These are phyloP conservation scores for Coccyzus lansbergi DNA, from an alignment of 2,797 vertebrate species.

Conservation along the genomic window DNA sequence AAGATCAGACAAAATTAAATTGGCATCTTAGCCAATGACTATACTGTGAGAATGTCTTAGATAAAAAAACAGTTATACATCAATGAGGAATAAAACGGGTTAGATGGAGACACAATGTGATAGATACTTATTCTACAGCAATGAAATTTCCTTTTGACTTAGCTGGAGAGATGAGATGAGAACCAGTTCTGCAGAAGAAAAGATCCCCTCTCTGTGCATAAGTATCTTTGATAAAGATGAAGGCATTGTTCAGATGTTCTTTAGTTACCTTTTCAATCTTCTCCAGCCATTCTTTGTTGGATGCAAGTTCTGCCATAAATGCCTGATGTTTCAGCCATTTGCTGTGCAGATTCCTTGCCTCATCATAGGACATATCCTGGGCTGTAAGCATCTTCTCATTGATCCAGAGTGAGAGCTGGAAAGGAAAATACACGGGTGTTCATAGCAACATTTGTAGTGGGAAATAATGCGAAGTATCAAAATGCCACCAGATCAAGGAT, in stretches of 20 bases:
- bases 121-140: background rate
- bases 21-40: background rate
- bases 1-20: background rate
- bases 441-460: background rate
- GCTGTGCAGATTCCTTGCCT: constrained; percentile 97
- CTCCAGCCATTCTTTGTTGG: constrained; percentile 97
- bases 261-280: constrained; percentile 90
- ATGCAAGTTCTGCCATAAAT: constrained; percentile 97
- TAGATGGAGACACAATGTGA: background rate
- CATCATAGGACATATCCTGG: constrained; percentile 97
- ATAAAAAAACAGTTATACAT: background rate
- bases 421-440: background rate
- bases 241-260: background rate
- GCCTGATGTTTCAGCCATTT: constrained; percentile 99
- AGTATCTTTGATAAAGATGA: background rate
- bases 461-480: background rate
- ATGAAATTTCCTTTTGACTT: background rate
- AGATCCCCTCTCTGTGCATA: background rate
- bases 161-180: background rate
- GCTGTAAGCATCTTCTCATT: constrained; percentile 99
- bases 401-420: constrained; percentile 93
- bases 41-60: background rate
- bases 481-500: background rate
- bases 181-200: background rate
- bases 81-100: background rate